phyloP scores from a whole-genome alignment of 2,113 vertebrate species.

The Gymnorhina tibicen region DNA sequence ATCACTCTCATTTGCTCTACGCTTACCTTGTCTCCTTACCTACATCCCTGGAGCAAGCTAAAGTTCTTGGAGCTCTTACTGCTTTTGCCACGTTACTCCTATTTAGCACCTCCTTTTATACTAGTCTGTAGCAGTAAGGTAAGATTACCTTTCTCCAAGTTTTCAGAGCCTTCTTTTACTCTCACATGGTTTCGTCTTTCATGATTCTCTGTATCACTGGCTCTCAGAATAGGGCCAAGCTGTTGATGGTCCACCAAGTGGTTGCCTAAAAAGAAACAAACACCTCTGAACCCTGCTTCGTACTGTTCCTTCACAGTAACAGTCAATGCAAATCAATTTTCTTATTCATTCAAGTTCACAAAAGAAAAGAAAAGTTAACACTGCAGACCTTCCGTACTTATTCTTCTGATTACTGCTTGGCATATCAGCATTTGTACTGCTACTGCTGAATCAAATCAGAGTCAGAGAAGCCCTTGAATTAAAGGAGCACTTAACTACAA shows the following conservation, averaged over 20 bases:
- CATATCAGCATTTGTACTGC: background rate
- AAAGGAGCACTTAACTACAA: background rate
- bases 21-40: background rate
- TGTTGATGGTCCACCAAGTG: constrained; percentile 48
- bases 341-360: background rate
- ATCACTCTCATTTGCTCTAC: background rate
- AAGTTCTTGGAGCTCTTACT: background rate
- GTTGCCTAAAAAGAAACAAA: constrained; percentile 43
- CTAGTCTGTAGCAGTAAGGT: background rate
- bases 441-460: background rate
- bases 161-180: constrained; percentile 50
- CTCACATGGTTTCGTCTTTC: constrained; percentile 30
- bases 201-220: constrained; percentile 29
- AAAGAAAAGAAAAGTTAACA: background rate
- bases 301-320: background rate
- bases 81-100: background rate
- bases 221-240: background rate
- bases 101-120: background rate
- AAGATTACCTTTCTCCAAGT: constrained; percentile 57
- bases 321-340: background rate
- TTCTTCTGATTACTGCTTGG: background rate
- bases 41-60: background rate
- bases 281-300: background rate
- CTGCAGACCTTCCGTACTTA: background rate
- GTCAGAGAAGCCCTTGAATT: background rate